Conservation (phyloP, 2,888 invertebrate genomes). For the Horisme vitalbata region DNA sequence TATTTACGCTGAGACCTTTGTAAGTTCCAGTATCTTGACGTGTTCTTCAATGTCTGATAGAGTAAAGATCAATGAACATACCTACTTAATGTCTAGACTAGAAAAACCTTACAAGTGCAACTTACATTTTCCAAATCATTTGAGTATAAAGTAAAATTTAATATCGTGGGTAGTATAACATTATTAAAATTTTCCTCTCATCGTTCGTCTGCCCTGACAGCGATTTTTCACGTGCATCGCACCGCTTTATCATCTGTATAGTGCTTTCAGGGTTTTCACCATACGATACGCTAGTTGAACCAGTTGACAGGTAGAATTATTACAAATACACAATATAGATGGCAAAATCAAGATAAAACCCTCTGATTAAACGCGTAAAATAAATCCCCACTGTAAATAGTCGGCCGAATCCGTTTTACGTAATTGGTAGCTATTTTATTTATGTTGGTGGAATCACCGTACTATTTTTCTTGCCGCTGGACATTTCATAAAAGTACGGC, state of each 20-base stretch:
- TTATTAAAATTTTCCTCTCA: no score
- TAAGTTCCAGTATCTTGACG: no score
- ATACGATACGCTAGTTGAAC: slow-evolving; percentile 38
- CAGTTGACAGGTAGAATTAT: slow-evolving; percentile 47
- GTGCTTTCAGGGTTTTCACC: slow-evolving; percentile 47
- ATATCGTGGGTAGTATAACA: no score
- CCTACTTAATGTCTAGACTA: no score
- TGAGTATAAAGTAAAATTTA: no score
- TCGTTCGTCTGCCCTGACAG: slow-evolving; percentile 1
- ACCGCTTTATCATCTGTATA: slow-evolving; percentile 45
- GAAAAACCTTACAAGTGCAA: no score
- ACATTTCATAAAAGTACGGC: slow-evolving; percentile 30
- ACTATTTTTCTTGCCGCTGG: slow-evolving; percentile 31
- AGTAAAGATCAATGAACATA: no score
- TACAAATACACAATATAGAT: slow-evolving; percentile 45
- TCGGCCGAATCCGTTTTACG: slow-evolving; percentile 31
- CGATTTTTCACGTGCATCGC: slow-evolving; percentile 36
- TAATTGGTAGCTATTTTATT: slow-evolving; percentile 36
- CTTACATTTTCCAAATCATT: no score
- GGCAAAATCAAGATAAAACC: slow-evolving; percentile 40
- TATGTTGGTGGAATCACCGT: slow-evolving; percentile 31
- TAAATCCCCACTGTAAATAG: slow-evolving; percentile 42
- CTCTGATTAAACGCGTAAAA: slow-evolving; percentile 46
- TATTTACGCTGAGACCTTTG: no score
- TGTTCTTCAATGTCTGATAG: no score